A percentile compares a stretch with the other conserved stretches of the same genome.
Evolutionary conservation across 2,888 invertebrate genomes (phyloP).

Genomic region (Linyphia triangularis): DNA sequence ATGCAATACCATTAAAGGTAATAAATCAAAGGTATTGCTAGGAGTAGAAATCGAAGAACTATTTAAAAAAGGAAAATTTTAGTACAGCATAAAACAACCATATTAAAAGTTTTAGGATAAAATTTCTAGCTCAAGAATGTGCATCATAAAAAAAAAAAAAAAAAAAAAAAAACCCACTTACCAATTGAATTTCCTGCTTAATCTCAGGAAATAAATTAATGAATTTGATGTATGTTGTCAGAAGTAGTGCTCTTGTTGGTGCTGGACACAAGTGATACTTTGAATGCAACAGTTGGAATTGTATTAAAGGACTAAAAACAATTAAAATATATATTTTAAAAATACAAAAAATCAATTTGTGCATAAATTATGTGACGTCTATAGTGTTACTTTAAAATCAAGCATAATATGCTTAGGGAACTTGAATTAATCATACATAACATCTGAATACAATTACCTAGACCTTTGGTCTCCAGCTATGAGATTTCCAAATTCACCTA

Average conservation of each 20-base stretch:
- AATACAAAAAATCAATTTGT: neutral
- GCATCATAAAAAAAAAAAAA: no score
- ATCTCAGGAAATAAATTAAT: conserved; percentile 99
- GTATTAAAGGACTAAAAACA: conserved; percentile 90
- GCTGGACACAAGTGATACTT: conserved; percentile 99
- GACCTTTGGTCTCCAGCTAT: conserved; percentile 99
- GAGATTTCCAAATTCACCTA: conserved; percentile 99
- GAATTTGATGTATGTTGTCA: conserved; percentile 99
- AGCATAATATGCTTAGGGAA: neutral
- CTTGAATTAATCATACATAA: neutral
- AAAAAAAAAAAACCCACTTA: conserved; percentile 83
- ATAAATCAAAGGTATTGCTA: no score
- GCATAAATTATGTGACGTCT: neutral
- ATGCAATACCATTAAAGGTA: no score
- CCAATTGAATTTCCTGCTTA: conserved; percentile 95
- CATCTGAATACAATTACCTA: conserved; percentile 78
- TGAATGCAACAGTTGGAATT: conserved; percentile 98
- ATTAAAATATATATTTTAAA: neutral
- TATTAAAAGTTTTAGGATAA: no score
- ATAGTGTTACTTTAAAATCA: neutral
- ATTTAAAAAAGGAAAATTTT: no score
- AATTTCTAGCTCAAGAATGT: no score
- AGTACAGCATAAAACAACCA: no score
- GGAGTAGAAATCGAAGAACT: no score
- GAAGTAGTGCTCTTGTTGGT: conserved; percentile 95